phyloP scores from a whole-genome alignment of 2,113 vertebrate genomes.

The Jaculus jaculus region DNA sequence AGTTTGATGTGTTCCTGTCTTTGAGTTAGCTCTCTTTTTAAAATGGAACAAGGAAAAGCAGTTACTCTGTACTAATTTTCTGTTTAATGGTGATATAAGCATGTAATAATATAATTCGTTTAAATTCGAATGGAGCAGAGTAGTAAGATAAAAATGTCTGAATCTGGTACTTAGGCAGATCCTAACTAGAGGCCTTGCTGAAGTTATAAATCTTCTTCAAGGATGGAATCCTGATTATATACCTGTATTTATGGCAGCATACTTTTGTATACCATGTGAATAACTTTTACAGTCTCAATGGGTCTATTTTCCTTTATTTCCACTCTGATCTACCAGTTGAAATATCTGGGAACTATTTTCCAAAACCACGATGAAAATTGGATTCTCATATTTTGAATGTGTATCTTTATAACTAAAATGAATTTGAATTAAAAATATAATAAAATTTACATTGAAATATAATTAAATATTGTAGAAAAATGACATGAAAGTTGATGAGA shows the following conservation, averaged over 20 bases:
- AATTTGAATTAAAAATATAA: background rate
- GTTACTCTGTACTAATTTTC: background rate
- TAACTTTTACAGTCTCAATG: background rate
- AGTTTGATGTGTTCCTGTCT: background rate
- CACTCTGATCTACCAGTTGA: background rate
- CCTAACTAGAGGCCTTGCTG: background rate
- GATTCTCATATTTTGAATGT: background rate
- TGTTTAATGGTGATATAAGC: background rate
- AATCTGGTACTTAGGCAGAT: background rate
- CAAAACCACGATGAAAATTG: background rate
- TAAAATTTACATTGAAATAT: background rate
- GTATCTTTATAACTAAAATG: background rate
- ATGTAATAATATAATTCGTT: background rate
- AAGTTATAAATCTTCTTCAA: background rate
- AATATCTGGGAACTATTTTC: background rate
- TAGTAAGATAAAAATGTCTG: background rate
- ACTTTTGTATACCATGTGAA: background rate
- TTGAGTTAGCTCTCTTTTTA: background rate
- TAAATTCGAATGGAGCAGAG: background rate
- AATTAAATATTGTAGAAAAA: background rate
- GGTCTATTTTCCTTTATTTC: background rate
- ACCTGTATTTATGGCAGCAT: background rate
- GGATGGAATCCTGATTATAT: background rate
- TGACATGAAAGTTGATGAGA: background rate
- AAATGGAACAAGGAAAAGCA: background rate